Evolutionary conservation across 2,888 invertebrate species (phyloP).

Genomic region (Lissocephala sabroskyi): DNA sequence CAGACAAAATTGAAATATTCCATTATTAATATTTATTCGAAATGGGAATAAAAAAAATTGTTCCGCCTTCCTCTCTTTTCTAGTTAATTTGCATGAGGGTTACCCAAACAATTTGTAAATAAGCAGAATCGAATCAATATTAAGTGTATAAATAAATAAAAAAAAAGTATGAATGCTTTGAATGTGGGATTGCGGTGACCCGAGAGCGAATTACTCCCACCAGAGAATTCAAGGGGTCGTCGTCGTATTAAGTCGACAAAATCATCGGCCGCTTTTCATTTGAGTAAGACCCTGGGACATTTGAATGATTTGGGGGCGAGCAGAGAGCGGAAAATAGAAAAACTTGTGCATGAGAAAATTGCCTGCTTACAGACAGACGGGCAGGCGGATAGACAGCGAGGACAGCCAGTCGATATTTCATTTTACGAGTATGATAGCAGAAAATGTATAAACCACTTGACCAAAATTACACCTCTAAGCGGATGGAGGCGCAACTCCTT

Average conservation of each 20-base stretch:
- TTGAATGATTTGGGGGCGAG: background rate
- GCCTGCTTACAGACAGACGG: conserved; percentile 1
- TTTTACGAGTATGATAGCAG: conserved; percentile 33
- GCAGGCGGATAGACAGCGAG: background rate
- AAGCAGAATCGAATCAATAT: too few species aligned
- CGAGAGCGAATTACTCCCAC: too few species aligned
- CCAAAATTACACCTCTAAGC: conserved; percentile 40
- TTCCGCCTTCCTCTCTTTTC: too few species aligned
- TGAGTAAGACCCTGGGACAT: background rate
- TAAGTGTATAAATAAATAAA: too few species aligned
- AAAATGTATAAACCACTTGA: conserved; percentile 37
- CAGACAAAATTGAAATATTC: too few species aligned
- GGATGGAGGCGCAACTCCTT: conserved; percentile 24
- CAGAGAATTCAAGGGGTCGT: too few species aligned
- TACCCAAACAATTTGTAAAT: too few species aligned
- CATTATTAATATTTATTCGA: too few species aligned
- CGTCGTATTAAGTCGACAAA: conserved; percentile 2
- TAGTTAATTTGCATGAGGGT: too few species aligned
- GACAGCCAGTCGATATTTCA: conserved; percentile 34
- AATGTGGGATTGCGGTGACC: too few species aligned
- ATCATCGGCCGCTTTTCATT: conserved; percentile 1
- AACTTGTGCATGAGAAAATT: conserved; percentile 3
- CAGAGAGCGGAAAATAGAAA: background rate
- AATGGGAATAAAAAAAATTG: too few species aligned
- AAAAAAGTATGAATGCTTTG: too few species aligned